Evolutionary conservation across 2,113 vertebrate species (phyloP), one percentile per base, ranked within the genome.

Genomic region (Scolopax mira): DNA sequence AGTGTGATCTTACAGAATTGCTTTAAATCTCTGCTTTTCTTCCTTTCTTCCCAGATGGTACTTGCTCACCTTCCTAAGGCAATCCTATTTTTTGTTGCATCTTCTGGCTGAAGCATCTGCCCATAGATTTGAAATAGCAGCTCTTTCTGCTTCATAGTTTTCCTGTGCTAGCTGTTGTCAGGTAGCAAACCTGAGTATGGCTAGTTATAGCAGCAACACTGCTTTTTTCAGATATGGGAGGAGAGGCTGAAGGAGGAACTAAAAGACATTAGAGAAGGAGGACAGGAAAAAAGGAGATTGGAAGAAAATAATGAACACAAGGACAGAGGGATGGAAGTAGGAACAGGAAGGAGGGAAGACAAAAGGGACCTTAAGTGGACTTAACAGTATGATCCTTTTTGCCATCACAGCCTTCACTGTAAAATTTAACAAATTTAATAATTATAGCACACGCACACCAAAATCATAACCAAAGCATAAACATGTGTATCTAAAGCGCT

Each of bases 391-490:
- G 48, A 58, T 54, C 18, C 16, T 28, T 88, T 85, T 65, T 80
- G 31, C 25, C 4, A 1, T 86, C 49, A 74, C 31, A 90, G 42
- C 12, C 69, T 77, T 48, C 21, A 30, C 19, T 49, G 51, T 70
- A 90, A 79, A 88, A 37, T 65, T 48, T 66, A 65, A 70, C 18
- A 24, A 37, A 66, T 80, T 15, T 90, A 72, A 70, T 61, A 41
- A 73, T 90, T 77, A 35, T 30, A 77, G 11, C 0, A 0, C 30
- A 18, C 0, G 0, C 17, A 9, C 41, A 22, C 52, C 5, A 8
- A 77, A 92, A 75, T 41, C 28, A 72, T 61, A 31, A 57, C 70
- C 35, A 58, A 84, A 86, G 46, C 39, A 22, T 22, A 30, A 54
- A 54, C 41, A 18, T n/a, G 21, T 37, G 9, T 83, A 42, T 91